Evolutionary conservation across 2,888 invertebrate genomes (phyloP), one percentile per base, ranked within the genome.

Genomic region (Pachymerium ferrugineum): DNA sequence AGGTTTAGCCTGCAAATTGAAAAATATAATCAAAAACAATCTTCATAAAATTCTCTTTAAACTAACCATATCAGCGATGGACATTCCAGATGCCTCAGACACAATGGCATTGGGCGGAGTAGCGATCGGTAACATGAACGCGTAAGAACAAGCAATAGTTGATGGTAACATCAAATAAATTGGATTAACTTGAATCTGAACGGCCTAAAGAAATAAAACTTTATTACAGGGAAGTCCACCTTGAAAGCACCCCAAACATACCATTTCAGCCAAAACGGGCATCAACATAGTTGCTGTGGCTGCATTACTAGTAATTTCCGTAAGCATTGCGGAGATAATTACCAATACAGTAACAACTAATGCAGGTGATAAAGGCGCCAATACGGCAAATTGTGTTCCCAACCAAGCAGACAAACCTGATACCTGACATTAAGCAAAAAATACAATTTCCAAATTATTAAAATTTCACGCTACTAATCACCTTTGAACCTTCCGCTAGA

Each of bases 401-500:
- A 83, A 77, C 77, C 79, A 78, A 10, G 77, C 75, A 0, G 82
- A 82, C 1, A 83, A 77, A 5, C 82, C 81, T 8, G 82, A 82
- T 70, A 78, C 75, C 47, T 76, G n/a, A n/a, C n/a, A n/a, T n/a
- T n/a, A n/a, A n/a, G n/a, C n/a, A n/a, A n/a, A n/a, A n/a, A n/a
- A n/a, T n/a, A n/a, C n/a, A n/a, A n/a, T n/a, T n/a, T n/a, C n/a
- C n/a, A n/a, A n/a, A n/a, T n/a, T n/a, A n/a, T n/a, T n/a, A n/a
- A n/a, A n/a, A n/a, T n/a, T n/a, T n/a, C n/a, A n/a, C n/a, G n/a
- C n/a, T n/a, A n/a, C n/a, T n/a, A n/a, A n/a, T 68, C 28, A 75
- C 75, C 31, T 90, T 89, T 78, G 92, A 91, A 75, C 91, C 95
- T 76, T 91, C 90, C 0, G 96, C 94, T 74, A 96, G 86, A 0